Evolutionary conservation across 2,888 invertebrate species (phyloP).

Genomic region (Stenoptilia bipunctidactyla): DNA sequence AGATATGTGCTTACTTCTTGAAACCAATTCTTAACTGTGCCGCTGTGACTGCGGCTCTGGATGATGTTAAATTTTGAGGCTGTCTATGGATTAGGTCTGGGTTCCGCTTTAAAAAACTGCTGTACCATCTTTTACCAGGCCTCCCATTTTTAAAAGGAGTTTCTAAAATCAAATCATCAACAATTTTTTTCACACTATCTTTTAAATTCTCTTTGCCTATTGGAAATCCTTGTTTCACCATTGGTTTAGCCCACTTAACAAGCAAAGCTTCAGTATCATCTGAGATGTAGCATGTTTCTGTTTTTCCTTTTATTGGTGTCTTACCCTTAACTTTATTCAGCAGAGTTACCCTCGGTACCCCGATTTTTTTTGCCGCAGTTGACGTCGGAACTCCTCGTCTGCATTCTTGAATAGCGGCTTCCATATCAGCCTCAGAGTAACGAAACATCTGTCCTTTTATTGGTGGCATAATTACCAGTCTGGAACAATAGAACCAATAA

Average conservation of each 20-base stretch:
- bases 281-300: slow-evolving; percentile 3
- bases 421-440: slow-evolving; percentile 9
- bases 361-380: slow-evolving; percentile 8
- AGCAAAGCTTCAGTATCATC: slow-evolving; percentile 12
- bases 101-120: slow-evolving; percentile 16
- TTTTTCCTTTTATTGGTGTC: slow-evolving; percentile 8
- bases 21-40: no score
- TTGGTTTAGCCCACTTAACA: slow-evolving; percentile 12
- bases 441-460: slow-evolving; percentile 12
- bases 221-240: slow-evolving; percentile 16
- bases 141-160: slow-evolving; percentile 10
- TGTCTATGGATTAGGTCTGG: slow-evolving; percentile 14
- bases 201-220: slow-evolving; percentile 13
- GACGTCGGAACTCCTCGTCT: slow-evolving; percentile 3
- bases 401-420: slow-evolving; percentile 9
- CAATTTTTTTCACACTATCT: slow-evolving; percentile 12
- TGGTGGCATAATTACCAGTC: slow-evolving; percentile 5
- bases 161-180: slow-evolving; percentile 9
- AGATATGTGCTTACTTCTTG: no score
- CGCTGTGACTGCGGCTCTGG: no score
- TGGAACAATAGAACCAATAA: slow-evolving; percentile 10
- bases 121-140: slow-evolving; percentile 9
- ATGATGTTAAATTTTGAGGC: slow-evolving; percentile 14
- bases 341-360: slow-evolving; percentile 7
- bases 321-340: slow-evolving; percentile 9